phyloP scores from a whole-genome alignment of 2,797 vertebrate genomes.

The Cygnus olor region DNA sequence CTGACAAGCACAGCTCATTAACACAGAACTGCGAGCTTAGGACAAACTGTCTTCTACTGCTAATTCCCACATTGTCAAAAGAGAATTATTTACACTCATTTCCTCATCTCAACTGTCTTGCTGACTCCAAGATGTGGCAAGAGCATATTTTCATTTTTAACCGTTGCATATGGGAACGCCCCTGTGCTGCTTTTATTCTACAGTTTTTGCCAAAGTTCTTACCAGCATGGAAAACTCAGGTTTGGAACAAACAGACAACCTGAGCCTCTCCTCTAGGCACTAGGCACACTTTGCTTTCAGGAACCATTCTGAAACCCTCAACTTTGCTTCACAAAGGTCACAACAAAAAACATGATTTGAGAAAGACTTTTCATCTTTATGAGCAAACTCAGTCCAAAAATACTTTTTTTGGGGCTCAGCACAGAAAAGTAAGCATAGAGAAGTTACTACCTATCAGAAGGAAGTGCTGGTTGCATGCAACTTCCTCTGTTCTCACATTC shows the following conservation, averaged over 20 bases:
- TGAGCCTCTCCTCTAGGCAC: not conserved
- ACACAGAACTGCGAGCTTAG: not conserved
- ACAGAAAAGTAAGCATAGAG: not conserved
- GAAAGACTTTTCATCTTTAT: not conserved
- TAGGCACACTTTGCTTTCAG: not conserved
- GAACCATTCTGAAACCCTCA: not conserved
- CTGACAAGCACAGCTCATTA: not conserved
- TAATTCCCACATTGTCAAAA: not conserved
- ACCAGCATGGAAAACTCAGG: not conserved
- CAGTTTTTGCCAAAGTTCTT: not conserved
- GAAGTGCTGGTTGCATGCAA: slow-evolving; percentile 29
- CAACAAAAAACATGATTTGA: not conserved
- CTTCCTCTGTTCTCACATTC: slow-evolving; percentile 35
- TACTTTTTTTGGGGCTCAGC: not conserved
- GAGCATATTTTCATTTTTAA: not conserved
- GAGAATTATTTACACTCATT: not conserved
- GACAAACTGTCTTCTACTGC: not conserved
- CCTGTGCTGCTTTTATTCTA: not conserved
- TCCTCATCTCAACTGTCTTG: not conserved
- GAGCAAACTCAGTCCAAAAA: not conserved
- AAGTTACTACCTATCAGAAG: slow-evolving; percentile 81
- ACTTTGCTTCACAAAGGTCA: not conserved
- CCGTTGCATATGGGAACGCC: not conserved
- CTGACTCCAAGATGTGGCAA: not conserved
- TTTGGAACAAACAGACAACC: not conserved